A percentile compares a stretch with the other conserved stretches of the same genome.
Conservation (phyloP, 2,113 vertebrate genomes). For the Paratilapia polleni region DNA sequence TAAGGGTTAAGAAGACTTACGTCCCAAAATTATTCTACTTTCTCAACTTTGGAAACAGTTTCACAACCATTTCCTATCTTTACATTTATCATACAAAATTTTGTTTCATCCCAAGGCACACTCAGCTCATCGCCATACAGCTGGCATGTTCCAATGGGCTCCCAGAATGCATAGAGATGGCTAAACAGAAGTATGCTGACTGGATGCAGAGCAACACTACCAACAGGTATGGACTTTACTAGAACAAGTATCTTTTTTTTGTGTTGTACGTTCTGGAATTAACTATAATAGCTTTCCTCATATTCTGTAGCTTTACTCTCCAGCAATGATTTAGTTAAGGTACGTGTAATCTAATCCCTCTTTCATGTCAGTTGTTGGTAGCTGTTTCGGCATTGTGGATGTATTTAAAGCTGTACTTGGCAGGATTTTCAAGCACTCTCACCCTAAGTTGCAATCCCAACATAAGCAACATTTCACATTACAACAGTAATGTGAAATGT, state of each 20-base stretch:
- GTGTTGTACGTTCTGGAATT: background rate
- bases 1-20: background rate
- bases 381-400: background rate
- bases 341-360: slow-evolving; percentile 11
- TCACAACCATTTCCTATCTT: background rate
- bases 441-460: background rate
- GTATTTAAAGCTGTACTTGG: slow-evolving; percentile 13
- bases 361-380: background rate
- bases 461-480: background rate
- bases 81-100: background rate
- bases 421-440: background rate
- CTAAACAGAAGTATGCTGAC: fast-evolving
- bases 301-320: slow-evolving; percentile 40
- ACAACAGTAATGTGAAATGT: background rate
- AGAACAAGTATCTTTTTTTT: background rate
- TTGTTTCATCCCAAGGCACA: slow-evolving; percentile 78
- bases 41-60: background rate
- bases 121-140: slow-evolving; percentile 80
- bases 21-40: background rate
- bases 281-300: slow-evolving; percentile 3
- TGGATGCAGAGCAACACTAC: slow-evolving; percentile 38
- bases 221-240: slow-evolving; percentile 67
- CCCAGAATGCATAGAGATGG: slow-evolving; percentile 64
- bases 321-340: slow-evolving; percentile 12
- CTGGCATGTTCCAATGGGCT: slow-evolving; percentile 84